phyloP scores from a whole-genome alignment of 2,113 vertebrate genomes.

The Glaucidium brasilianum region DNA sequence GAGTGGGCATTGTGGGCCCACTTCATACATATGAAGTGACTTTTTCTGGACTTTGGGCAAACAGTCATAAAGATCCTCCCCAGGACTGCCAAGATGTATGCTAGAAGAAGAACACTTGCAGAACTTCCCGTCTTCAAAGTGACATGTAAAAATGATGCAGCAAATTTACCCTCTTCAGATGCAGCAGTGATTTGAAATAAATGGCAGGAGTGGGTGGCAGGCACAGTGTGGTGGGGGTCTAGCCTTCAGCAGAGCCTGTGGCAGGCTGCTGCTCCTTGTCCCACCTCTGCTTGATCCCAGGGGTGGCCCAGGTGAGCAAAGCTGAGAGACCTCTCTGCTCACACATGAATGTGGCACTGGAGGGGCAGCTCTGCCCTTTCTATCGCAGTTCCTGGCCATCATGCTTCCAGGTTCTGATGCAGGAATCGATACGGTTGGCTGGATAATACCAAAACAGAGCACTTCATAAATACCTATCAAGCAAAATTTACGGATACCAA shows the following conservation, averaged over 20 bases:
- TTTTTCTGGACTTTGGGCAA: neutral
- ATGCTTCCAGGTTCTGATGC: neutral
- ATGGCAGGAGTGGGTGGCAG: neutral
- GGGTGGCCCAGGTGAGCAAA: neutral
- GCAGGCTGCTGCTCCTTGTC: neutral
- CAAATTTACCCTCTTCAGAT: neutral
- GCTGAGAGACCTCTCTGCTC: neutral
- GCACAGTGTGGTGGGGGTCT: neutral
- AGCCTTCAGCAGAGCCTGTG: neutral
- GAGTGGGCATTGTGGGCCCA: neutral
- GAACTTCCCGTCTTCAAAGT: neutral
- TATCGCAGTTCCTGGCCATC: neutral
- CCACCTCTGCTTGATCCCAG: neutral
- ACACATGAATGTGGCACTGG: neutral
- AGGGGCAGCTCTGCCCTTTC: neutral
- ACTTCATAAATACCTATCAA: neutral
- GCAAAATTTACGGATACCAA: neutral
- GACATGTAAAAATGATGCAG: fast-evolving
- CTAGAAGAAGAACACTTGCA: neutral
- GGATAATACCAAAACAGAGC: neutral
- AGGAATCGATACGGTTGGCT: neutral
- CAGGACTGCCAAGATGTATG: neutral
- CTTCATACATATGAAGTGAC: neutral
- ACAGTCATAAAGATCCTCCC: neutral
- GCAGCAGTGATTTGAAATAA: neutral